phyloP scores from a whole-genome alignment of 2,888 invertebrate genomes.

The Pachliopta kotzebuea region DNA sequence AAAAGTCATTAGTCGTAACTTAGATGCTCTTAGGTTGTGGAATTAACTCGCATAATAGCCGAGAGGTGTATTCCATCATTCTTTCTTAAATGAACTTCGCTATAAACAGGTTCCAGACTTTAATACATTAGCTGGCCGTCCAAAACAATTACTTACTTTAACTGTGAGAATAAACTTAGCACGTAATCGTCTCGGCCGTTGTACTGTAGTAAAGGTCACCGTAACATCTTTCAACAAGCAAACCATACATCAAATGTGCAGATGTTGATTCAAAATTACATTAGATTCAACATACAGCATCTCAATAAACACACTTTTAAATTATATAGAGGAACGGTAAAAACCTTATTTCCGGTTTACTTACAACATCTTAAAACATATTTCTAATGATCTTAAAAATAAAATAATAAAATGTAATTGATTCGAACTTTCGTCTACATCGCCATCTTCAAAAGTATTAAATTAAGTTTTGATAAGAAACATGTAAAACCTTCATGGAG shows the following conservation, averaged over 20 bases:
- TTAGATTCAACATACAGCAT: not conserved
- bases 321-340: too few species aligned
- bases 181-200: conserved; percentile 42
- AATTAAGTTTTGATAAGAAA: too few species aligned
- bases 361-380: too few species aligned
- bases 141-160: conserved; percentile 52
- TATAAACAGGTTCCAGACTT: conserved; percentile 47
- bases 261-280: not conserved
- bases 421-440: too few species aligned
- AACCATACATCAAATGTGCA: not conserved
- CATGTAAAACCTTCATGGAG: too few species aligned
- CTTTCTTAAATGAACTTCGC: conserved; percentile 29
- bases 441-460: too few species aligned
- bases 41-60: conserved; percentile 2
- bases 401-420: too few species aligned
- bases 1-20: conserved; percentile 1
- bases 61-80: conserved; percentile 21
- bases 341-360: too few species aligned
- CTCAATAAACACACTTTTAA: not conserved
- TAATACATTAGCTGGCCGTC: conserved; percentile 45
- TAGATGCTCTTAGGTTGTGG: not conserved
- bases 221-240: conserved; percentile 32
- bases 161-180: conserved; percentile 53
- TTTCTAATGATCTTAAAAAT: too few species aligned
- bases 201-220: conserved; percentile 40